phyloP scores from a whole-genome alignment of 2,113 vertebrate genomes.

The Halcyon malimbica region DNA sequence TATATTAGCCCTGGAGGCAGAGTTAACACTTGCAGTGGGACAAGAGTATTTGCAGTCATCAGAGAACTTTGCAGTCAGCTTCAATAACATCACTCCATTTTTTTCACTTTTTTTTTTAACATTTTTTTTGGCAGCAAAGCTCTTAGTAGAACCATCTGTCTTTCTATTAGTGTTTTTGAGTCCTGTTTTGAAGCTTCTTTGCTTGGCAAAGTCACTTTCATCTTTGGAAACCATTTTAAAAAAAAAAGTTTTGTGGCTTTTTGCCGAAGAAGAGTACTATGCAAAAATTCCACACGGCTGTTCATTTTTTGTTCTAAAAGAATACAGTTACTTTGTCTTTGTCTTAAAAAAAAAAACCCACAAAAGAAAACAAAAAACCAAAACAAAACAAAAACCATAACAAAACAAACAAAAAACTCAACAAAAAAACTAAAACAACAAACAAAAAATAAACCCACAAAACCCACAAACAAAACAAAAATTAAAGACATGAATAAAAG shows the following conservation, averaged over 20 bases:
- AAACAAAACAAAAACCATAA: neutral
- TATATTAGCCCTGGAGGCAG: constrained; percentile 80
- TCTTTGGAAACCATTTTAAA: constrained; percentile 89
- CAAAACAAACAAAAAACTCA: neutral
- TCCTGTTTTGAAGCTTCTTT: constrained; percentile 87
- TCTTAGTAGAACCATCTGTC: constrained; percentile 98
- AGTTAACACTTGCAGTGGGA: constrained; percentile 81
- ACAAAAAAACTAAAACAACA: neutral
- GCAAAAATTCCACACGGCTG: constrained; percentile 87
- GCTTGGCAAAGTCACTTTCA: constrained; percentile 96
- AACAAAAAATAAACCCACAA: neutral
- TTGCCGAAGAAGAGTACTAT: constrained; percentile 87
- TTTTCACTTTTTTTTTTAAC: constrained; percentile 75
- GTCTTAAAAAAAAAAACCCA: constrained; percentile 41
- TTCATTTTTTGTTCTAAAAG: constrained; percentile 83
- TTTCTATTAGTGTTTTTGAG: constrained; percentile 93
- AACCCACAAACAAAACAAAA: neutral
- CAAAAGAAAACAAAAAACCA: neutral
- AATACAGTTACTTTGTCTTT: constrained; percentile 79
- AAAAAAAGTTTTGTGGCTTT: constrained; percentile 89
- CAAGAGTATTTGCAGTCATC: constrained; percentile 82
- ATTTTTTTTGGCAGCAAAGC: constrained; percentile 89
- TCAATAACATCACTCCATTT: constrained; percentile 89
- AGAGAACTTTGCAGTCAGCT: constrained; percentile 87
- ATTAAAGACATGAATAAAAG: neutral